These are phyloP conservation scores for Dryobota labecula DNA, from an alignment of 2,888 invertebrate species.

Conservation along the genomic window DNA sequence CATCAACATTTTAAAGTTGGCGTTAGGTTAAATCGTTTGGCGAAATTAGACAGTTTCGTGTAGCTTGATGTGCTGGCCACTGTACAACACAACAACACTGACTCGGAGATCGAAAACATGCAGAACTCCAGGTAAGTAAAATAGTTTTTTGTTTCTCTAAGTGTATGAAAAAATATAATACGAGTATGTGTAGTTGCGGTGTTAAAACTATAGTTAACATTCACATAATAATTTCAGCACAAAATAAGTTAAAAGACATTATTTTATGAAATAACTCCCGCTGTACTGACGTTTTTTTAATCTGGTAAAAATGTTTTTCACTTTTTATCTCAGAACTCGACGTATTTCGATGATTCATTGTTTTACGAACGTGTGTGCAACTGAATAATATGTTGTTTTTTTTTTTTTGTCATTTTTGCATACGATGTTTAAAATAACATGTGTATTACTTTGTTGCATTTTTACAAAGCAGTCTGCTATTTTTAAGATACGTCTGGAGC, in stretches of 20 bases:
- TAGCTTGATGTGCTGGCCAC: too few relatives aligned
- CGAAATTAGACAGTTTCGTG: too few relatives aligned
- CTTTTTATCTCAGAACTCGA: constrained; percentile 52
- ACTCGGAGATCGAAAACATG: not conserved
- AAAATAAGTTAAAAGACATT: constrained; percentile 22
- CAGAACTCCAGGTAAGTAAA: too few relatives aligned
- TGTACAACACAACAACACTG: not conserved
- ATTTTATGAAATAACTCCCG: constrained; percentile 45
- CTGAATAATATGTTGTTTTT: constrained; percentile 29
- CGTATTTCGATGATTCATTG: constrained; percentile 49
- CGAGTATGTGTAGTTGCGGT: not conserved
- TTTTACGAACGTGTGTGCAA: constrained; percentile 50
- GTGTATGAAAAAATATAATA: not conserved
- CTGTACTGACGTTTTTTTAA: constrained; percentile 44
- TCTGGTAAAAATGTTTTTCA: constrained; percentile 55
- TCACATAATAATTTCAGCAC: constrained; percentile 13
- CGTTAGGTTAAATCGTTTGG: too few relatives aligned
- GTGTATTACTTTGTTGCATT: not conserved
- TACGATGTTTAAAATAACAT: constrained; percentile 13
- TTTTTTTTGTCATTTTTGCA: constrained; percentile 11
- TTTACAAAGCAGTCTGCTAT: not conserved
- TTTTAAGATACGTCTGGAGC: not conserved
- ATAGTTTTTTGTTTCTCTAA: not conserved
- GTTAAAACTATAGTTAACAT: constrained; percentile 7
- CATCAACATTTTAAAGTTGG: too few relatives aligned